Conservation (phyloP, 2,113 vertebrate genomes). For the Lasiurus cinereus region DNA sequence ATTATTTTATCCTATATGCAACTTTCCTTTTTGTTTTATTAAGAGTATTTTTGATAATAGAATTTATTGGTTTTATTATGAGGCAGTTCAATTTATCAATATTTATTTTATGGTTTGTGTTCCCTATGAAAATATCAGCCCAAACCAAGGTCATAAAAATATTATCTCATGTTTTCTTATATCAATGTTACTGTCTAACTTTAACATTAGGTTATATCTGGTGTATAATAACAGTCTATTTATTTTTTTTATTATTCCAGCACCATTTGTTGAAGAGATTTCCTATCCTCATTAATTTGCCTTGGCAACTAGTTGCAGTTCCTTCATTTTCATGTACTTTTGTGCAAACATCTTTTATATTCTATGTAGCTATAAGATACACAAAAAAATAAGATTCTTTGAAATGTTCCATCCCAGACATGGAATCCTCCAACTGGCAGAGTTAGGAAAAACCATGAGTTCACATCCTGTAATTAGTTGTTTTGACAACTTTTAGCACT, state of each 20-base stretch:
- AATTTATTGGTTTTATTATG: background rate
- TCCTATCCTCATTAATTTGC: background rate
- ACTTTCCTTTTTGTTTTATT: conserved; percentile 7
- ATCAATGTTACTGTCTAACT: background rate
- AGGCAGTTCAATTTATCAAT: background rate
- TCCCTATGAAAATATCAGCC: background rate
- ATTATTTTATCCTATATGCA: background rate
- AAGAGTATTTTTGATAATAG: background rate
- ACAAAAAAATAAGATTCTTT: conserved; percentile 1
- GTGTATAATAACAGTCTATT: no score
- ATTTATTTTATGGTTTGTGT: background rate
- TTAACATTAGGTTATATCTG: background rate
- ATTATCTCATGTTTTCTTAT: background rate
- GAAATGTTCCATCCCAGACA: background rate
- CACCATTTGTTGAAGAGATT: background rate
- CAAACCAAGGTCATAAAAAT: background rate
- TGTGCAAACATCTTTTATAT: conserved; percentile 43
- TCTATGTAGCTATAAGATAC: background rate
- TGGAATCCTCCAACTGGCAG: background rate
- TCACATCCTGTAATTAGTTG: background rate
- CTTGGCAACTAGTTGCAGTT: background rate
- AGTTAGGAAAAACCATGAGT: background rate
- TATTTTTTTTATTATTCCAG: background rate
- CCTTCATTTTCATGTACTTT: background rate
- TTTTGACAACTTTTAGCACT: background rate